These are phyloP conservation scores for Macrosoma leucophasiata DNA, from an alignment of 2,888 invertebrate genomes.

Conservation along the genomic window DNA sequence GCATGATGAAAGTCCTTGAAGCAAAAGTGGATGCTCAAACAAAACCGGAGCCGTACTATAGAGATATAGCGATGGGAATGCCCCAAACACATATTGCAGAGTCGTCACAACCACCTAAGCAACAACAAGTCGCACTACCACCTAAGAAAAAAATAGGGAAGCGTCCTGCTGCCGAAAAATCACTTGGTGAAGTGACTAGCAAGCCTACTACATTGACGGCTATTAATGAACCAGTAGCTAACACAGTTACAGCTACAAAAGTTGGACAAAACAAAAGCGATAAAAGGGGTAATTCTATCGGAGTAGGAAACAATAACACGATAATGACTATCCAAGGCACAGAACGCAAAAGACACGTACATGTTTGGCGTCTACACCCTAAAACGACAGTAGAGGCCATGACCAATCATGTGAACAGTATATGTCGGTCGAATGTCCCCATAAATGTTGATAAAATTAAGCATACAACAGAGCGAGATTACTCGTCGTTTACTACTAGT, in stretches of 20 bases:
- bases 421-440: background rate
- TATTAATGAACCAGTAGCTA: too few relatives aligned
- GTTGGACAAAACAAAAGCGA: too few relatives aligned
- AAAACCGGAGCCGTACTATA: background rate
- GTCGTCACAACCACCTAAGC: too few relatives aligned
- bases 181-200: too few relatives aligned
- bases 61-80: too few relatives aligned
- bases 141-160: too few relatives aligned
- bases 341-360: constrained; percentile 5
- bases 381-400: constrained; percentile 1
- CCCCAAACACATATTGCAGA: too few relatives aligned
- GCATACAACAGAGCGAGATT: constrained; percentile 26
- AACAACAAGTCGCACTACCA: too few relatives aligned
- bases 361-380: constrained; percentile 8
- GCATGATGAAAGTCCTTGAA: constrained; percentile 1
- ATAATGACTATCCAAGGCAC: constrained; percentile 4
- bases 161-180: too few relatives aligned
- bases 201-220: too few relatives aligned
- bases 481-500: constrained; percentile 25
- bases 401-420: constrained; percentile 1
- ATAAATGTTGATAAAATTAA: constrained; percentile 21
- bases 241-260: too few relatives aligned
- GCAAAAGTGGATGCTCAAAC: background rate
- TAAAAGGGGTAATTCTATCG: background rate
- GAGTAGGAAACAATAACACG: constrained; percentile 1